These are phyloP conservation scores for Papilio gigon DNA, from an alignment of 2,888 invertebrate species.

Conservation along the genomic window DNA sequence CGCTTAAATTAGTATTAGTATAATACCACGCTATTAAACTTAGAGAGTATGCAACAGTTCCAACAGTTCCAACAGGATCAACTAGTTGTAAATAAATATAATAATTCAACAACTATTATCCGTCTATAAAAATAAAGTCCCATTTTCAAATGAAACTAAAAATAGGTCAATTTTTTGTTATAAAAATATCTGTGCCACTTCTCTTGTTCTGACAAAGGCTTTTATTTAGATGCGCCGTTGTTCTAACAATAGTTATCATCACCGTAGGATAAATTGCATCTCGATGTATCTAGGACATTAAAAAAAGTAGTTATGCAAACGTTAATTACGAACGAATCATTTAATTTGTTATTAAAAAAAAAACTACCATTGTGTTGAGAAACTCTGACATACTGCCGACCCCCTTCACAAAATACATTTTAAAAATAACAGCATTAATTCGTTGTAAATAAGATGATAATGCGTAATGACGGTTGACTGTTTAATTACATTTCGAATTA, in stretches of 20 bases:
- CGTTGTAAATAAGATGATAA: background rate
- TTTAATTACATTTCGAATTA: background rate
- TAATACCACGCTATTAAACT: no score
- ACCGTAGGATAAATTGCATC: background rate
- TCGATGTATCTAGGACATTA: background rate
- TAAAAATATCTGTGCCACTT: constrained; percentile 10
- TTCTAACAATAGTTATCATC: constrained; percentile 16
- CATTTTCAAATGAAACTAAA: background rate
- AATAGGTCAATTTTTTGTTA: constrained; percentile 11
- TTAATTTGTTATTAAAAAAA: no score
- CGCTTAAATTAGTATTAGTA: no score
- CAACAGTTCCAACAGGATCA: no score
- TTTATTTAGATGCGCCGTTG: background rate
- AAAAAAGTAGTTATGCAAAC: background rate
- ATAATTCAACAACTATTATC: background rate
- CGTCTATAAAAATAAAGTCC: background rate
- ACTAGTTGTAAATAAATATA: background rate
- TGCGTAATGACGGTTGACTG: background rate
- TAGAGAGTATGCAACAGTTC: no score
- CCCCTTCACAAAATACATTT: no score
- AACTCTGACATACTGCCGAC: no score
- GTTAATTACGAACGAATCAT: background rate
- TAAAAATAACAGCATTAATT: background rate
- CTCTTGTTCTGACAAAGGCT: constrained; percentile 7
- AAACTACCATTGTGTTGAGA: no score